phyloP scores from a whole-genome alignment of 30 jellyfish, hydroid and myxozoan species.

The Sanderia malayensis region DNA sequence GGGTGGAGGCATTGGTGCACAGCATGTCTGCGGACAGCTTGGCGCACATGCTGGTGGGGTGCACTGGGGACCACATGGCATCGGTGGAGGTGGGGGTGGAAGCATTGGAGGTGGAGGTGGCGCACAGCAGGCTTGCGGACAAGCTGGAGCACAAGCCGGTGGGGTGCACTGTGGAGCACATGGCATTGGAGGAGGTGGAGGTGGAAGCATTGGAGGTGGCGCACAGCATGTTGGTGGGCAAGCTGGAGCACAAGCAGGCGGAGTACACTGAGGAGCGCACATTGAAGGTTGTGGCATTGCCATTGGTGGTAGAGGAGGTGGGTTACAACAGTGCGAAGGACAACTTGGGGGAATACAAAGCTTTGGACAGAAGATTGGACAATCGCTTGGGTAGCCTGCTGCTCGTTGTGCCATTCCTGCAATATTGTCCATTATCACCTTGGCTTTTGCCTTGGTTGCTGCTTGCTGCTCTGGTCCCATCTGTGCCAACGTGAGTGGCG shows the following conservation, averaged over 20 bases:
- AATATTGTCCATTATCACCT: slow-evolving; percentile 49
- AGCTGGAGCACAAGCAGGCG: slow-evolving; percentile 88
- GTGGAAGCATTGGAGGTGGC: slow-evolving; percentile 58
- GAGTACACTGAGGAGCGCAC: slow-evolving; percentile 67
- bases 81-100: slow-evolving; percentile 76
- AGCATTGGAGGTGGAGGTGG: slow-evolving; percentile 62
- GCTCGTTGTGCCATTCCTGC: slow-evolving; percentile 64
- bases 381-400: slow-evolving; percentile 81
- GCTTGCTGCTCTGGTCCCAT: slow-evolving; percentile 91
- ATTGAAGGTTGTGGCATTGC: slow-evolving; percentile 74
- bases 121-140: slow-evolving; percentile 72
- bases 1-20: slow-evolving; percentile 54
- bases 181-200: slow-evolving; percentile 77
- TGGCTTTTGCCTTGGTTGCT: slow-evolving; percentile 65
- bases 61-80: slow-evolving; percentile 60
- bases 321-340: slow-evolving; percentile 78
- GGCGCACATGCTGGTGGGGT: slow-evolving; percentile 79
- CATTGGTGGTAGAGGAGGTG: slow-evolving; percentile 75
- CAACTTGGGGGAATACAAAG: slow-evolving; percentile 92
- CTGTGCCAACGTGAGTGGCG: slow-evolving; percentile 63
- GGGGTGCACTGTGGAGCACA: slow-evolving; percentile 67
- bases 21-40: slow-evolving; percentile 65
- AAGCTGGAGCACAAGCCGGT: slow-evolving; percentile 64
- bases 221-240: slow-evolving; percentile 66
- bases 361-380: slow-evolving; percentile 93